A percentile compares a stretch with the other conserved stretches of the same genome.
Evolutionary conservation across 2,888 invertebrate species (phyloP).

Genomic region (Esperia sulphurella): DNA sequence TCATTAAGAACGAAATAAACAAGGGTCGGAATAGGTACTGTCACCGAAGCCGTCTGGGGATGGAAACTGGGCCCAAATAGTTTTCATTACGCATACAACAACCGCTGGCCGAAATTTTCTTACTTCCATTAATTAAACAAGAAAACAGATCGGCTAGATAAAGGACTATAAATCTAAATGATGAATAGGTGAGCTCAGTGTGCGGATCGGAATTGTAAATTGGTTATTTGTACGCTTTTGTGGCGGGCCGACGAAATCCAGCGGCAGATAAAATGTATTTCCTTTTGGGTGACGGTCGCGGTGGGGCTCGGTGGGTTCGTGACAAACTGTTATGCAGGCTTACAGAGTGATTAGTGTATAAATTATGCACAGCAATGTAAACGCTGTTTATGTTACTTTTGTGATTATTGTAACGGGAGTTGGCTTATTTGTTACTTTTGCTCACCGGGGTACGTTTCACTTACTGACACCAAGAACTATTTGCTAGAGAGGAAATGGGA

Average conservation of each 20-base stretch:
- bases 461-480: too few relatives aligned
- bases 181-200: slow-evolving; percentile 68
- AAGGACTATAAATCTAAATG: slow-evolving; percentile 76
- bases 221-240: slow-evolving; percentile 58
- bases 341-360: too few relatives aligned
- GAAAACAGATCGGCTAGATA: slow-evolving; percentile 72
- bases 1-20: slow-evolving; percentile 2
- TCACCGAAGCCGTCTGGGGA: slow-evolving; percentile 4
- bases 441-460: too few relatives aligned
- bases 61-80: slow-evolving; percentile 11
- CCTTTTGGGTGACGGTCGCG: neutral
- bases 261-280: slow-evolving; percentile 13
- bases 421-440: too few relatives aligned
- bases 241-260: slow-evolving; percentile 22
- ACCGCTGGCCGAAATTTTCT: slow-evolving; percentile 48
- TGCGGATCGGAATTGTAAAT: slow-evolving; percentile 67
- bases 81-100: slow-evolving; percentile 19
- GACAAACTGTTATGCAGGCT: neutral
- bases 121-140: slow-evolving; percentile 74
- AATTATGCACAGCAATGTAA: too few relatives aligned
- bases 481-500: too few relatives aligned
- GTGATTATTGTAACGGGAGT: too few relatives aligned
- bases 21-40: slow-evolving; percentile 8
- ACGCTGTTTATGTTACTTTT: too few relatives aligned
- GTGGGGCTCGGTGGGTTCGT: neutral